phyloP scores from a whole-genome alignment of 2,888 invertebrate species.

The Ormyrus rosae region DNA sequence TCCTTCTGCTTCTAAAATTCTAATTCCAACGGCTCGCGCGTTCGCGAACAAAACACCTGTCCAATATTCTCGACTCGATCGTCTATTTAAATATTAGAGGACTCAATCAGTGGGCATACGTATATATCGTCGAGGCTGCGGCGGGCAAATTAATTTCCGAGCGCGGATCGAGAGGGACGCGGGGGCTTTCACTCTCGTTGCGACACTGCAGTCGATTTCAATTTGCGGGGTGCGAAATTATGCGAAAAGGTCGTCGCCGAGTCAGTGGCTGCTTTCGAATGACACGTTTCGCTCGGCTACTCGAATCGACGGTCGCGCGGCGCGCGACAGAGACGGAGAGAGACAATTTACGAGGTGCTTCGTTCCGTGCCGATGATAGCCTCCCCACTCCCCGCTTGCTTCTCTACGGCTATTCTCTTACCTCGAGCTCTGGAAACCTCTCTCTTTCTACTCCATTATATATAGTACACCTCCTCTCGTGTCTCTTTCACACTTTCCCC shows the following conservation, averaged over 20 bases:
- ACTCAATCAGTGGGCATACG: too few species aligned
- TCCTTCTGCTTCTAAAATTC: too few species aligned
- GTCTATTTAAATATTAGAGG: too few species aligned
- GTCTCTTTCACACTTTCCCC: neutral
- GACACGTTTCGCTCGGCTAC: slow-evolving; percentile 32
- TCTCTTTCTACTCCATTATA: too few species aligned
- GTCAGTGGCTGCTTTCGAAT: slow-evolving; percentile 24
- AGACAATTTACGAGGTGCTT: slow-evolving; percentile 45
- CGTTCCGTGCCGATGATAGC: slow-evolving; percentile 26
- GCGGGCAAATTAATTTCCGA: slow-evolving; percentile 19
- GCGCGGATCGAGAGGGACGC: neutral
- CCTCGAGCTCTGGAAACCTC: neutral
- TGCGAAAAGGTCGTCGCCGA: slow-evolving; percentile 21
- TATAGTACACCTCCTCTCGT: neutral
- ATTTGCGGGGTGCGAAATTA: slow-evolving; percentile 18
- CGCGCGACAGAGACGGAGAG: neutral
- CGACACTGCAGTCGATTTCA: slow-evolving; percentile 33
- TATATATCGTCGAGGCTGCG: too few species aligned
- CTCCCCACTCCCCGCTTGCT: neutral
- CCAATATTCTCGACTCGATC: too few species aligned
- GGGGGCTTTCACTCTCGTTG: slow-evolving; percentile 32
- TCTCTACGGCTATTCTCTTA: neutral
- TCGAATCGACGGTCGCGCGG: neutral
- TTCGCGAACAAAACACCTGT: too few species aligned
- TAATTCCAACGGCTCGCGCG: too few species aligned